These are phyloP conservation scores for Charadrius vociferus DNA, from an alignment of 2,113 vertebrate species.

Conservation along the genomic window DNA sequence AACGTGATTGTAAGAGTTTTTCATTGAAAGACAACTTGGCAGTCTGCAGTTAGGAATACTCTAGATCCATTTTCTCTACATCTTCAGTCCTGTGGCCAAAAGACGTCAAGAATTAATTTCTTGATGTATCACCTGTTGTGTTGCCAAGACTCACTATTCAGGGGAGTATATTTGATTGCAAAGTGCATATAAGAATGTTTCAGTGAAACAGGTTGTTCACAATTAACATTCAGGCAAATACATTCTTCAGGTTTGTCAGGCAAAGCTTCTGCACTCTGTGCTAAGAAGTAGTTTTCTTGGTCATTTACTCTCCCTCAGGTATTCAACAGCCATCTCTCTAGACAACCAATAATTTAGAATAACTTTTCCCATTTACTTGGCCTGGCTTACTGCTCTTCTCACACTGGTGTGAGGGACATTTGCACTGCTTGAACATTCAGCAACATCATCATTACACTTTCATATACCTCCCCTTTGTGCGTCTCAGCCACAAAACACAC, in stretches of 20 bases:
- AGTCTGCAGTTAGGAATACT: not conserved
- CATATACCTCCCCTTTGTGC: not conserved
- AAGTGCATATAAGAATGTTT: not conserved
- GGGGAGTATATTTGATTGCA: not conserved
- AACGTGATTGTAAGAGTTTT: not conserved
- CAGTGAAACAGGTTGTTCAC: not conserved
- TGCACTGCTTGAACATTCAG: not conserved
- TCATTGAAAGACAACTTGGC: not conserved
- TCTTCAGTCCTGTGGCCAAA: not conserved
- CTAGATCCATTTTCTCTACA: not conserved
- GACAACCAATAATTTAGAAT: not conserved
- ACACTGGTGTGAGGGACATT: accelerated
- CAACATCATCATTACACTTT: not conserved
- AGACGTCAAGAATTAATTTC: not conserved
- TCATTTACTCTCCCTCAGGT: not conserved
- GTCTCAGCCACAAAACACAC: not conserved
- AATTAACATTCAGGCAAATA: not conserved
- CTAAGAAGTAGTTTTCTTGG: not conserved
- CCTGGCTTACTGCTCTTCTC: not conserved
- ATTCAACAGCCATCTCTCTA: not conserved
- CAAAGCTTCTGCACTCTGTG: not conserved
- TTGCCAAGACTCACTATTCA: not conserved
- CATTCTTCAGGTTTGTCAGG: not conserved
- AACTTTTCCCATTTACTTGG: not conserved
- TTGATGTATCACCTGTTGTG: not conserved